Evolutionary conservation across 2,113 vertebrate species (phyloP).

Genomic region (Turnix velox): DNA sequence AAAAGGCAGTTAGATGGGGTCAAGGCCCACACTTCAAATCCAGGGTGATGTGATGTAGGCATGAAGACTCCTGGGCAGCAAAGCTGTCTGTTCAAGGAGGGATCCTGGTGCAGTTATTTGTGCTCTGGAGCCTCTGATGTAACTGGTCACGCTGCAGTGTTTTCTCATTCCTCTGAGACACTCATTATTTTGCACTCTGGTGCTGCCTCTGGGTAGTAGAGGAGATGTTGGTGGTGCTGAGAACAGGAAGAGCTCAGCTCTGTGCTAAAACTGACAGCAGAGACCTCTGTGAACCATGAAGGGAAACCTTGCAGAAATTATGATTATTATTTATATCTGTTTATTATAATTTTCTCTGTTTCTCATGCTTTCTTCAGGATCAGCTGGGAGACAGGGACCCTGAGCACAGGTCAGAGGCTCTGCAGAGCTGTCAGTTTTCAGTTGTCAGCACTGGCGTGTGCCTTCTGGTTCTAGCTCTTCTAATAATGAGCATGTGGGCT

Average conservation of each 20-base stretch:
- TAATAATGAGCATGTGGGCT: background rate
- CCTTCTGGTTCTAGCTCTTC: background rate
- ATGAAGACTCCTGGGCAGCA: background rate
- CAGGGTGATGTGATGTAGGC: accelerated
- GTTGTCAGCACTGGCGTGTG: background rate
- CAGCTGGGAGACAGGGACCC: accelerated
- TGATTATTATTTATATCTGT: background rate
- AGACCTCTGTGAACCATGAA: background rate
- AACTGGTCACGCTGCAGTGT: background rate
- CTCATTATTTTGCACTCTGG: background rate
- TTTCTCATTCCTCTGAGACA: background rate
- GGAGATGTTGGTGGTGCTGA: background rate
- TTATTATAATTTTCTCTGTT: background rate
- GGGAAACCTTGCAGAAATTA: background rate
- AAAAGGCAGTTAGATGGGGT: background rate
- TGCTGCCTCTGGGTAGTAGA: background rate
- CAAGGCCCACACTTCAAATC: background rate
- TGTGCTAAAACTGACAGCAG: background rate
- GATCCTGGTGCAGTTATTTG: background rate
- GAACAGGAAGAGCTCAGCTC: background rate
- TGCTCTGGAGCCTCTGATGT: background rate
- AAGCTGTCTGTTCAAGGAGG: background rate
- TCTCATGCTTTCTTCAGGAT: background rate
- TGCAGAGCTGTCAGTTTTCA: background rate
- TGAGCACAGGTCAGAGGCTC: background rate